Conservation (phyloP, 2,888 invertebrate genomes). For the Hemaris fuciformis region DNA sequence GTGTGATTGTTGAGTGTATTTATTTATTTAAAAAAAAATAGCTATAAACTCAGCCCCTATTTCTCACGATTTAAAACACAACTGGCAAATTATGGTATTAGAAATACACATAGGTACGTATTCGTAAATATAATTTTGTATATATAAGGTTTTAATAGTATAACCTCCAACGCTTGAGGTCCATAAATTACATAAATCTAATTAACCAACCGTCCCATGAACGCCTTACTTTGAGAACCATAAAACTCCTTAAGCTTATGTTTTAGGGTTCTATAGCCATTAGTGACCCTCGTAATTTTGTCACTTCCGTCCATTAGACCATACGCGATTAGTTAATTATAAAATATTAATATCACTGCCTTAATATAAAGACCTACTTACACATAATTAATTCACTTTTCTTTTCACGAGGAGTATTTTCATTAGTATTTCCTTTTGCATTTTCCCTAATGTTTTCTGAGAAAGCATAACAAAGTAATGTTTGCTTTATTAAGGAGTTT, state of each 20-base stretch:
- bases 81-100: no score
- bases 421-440: neutral
- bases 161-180: no score
- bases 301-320: neutral
- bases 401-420: neutral
- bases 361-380: neutral
- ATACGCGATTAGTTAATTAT: neutral
- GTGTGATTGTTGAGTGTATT: no score
- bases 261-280: neutral
- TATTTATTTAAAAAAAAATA: no score
- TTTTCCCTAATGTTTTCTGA: no score
- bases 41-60: no score
- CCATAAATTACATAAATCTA: neutral
- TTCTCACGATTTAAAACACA: no score
- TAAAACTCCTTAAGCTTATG: neutral
- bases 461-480: no score
- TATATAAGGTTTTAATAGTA: no score
- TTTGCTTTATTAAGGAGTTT: no score
- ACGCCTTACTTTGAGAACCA: neutral
- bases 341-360: neutral
- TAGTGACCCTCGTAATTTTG: slow-evolving; percentile 1
- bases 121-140: no score
- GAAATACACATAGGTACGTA: no score
- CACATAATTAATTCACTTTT: neutral
- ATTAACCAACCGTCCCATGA: neutral